phyloP scores from a whole-genome alignment of 2,113 vertebrate genomes.

The Microtus oregoni region DNA sequence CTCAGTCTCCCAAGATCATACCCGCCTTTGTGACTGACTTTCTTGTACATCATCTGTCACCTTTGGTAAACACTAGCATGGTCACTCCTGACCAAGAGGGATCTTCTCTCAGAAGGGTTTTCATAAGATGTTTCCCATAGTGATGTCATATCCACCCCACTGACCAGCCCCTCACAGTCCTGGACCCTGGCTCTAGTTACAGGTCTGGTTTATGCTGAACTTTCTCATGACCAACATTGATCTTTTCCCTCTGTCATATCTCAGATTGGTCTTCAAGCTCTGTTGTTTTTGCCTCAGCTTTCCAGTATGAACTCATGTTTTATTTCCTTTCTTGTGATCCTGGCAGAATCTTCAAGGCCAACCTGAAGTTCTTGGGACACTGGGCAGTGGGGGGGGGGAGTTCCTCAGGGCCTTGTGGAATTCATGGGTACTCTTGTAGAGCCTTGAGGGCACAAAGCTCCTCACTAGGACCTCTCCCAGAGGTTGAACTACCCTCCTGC shows the following conservation, averaged over 20 bases:
- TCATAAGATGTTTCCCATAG: not conserved
- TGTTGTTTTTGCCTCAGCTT: not conserved
- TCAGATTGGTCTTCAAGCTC: not conserved
- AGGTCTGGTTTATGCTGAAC: fast-evolving
- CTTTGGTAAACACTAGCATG: not conserved
- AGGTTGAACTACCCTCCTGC: not conserved
- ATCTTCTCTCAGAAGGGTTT: not conserved
- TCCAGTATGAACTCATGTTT: not conserved
- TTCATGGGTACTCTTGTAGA: no score
- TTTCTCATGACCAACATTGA: fast-evolving
- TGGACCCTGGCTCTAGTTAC: not conserved
- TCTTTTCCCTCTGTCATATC: fast-evolving
- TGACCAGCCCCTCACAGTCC: fast-evolving
- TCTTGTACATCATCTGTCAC: not conserved
- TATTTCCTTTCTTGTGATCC: not conserved
- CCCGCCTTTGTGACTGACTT: not conserved
- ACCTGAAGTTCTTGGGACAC: no score
- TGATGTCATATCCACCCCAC: not conserved
- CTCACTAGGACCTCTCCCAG: fast-evolving
- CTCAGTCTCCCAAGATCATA: not conserved
- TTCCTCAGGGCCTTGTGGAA: not conserved
- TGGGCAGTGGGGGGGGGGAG: no score
- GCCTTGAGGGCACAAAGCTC: not conserved
- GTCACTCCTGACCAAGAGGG: not conserved
- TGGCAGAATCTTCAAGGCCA: no score